Base-by-base conservation (phyloP, 2,797 vertebrate species). In the Clarias laeviceps region DNA sequence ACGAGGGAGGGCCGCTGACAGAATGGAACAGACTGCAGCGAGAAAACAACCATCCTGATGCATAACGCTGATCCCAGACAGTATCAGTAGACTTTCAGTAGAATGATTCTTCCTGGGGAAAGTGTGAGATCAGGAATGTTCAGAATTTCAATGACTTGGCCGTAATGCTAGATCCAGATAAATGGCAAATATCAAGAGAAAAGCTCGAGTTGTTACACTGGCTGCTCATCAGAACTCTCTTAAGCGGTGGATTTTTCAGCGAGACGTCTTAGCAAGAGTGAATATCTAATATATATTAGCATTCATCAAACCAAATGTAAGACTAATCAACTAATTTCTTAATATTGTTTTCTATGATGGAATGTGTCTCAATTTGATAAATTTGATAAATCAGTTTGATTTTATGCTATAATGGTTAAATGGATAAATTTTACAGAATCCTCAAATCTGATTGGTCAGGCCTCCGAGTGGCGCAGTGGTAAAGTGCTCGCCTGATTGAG, bases 1-100 rank as follows among this genome's bases (percentile, higher is more conserved):
- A 94, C 73, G 90, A 94, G 90, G 92, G 93, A 90, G 91, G 79
- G 91, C 91, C 91, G 82, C 78, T 84, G 89, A 88, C 83, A 65
- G 77, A 83, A 88, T 73, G 81, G 83, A 85, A 85, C 85, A 77
- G 73, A 80, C 87, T 70, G 32, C 85, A 80, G 83, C 76, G 59
- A 83, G 69, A 74, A 83, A 37, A 45, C 4, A 59, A 61, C 5
- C 45, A 37, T 24, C 32, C 20, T 34, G 17, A 24, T 1, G 29
- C 56, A 24, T 20, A 9, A 50, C 17, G 1, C 56, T 3, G 56
- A 78, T 34, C 56, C 20, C 29, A 34, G 12, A 14, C 24, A 17
- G 9, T 15, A 5, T 27, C 72, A 18, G 0, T 9, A 27, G n/a
- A 5, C 9, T 14, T 37, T 22, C 37, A 20, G 73, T 18, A 29